phyloP scores from a whole-genome alignment of 2,797 vertebrate genomes.

The Mastacembelus armatus region DNA sequence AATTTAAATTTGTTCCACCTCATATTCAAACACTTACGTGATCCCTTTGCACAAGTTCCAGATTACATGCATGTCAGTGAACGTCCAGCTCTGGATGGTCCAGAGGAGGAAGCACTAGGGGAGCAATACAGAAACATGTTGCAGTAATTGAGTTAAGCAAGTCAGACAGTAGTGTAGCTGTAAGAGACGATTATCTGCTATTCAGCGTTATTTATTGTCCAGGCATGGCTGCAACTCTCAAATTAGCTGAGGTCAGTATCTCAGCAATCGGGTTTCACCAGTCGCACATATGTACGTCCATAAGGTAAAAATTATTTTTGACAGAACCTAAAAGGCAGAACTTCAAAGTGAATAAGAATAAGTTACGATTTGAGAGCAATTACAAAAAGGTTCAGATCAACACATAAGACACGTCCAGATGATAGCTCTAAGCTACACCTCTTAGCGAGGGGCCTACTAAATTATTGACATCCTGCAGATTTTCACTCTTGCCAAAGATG shows the following conservation, averaged over 20 bases:
- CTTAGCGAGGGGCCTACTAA: conserved; percentile 55
- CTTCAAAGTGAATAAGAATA: conserved; percentile 16
- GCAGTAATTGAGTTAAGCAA: conserved; percentile 66
- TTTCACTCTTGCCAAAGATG: conserved; percentile 60
- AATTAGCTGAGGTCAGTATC: conserved; percentile 46
- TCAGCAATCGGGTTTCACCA: conserved; percentile 24
- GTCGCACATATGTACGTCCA: neutral
- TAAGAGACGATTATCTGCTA: conserved; percentile 40
- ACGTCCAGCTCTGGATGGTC: conserved; percentile 27
- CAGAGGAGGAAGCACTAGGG: neutral
- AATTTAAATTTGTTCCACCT: conserved; percentile 70
- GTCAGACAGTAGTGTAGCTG: conserved; percentile 58
- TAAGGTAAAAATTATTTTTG: conserved; percentile 12
- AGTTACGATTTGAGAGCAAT: conserved; percentile 45
- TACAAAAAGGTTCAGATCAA: conserved; percentile 40
- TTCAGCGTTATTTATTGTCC: conserved; percentile 49
- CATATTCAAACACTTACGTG: conserved; percentile 65
- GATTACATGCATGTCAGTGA: conserved; percentile 73
- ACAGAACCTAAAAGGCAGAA: conserved; percentile 4
- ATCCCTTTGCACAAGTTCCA: conserved; percentile 64
- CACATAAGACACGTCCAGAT: conserved; percentile 35
- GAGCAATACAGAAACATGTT: conserved; percentile 49
- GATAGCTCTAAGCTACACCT: conserved; percentile 54
- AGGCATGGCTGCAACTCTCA: conserved; percentile 38
- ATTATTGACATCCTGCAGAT: conserved; percentile 66